Percentiles rank a stretch among this genome's conserved stretches.
These are phyloP conservation scores for Drosophila putrida DNA, from an alignment of 2,888 invertebrate species.

Conservation along the genomic window DNA sequence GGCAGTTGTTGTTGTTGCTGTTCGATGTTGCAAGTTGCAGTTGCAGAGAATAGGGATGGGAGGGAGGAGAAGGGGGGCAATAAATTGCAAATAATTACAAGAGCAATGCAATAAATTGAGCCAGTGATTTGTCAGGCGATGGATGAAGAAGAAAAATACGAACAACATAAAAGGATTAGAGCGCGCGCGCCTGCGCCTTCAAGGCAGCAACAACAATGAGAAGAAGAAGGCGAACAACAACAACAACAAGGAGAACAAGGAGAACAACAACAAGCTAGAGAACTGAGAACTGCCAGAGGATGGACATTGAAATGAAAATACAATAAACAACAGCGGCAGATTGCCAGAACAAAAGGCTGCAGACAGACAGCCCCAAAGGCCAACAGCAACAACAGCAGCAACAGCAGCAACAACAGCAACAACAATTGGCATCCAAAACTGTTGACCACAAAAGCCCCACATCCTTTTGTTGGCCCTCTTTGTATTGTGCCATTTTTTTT, in stretches of 20 bases:
- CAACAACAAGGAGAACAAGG: neutral
- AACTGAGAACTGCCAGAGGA: conserved; percentile 41
- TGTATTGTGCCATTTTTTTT: conserved; percentile 40
- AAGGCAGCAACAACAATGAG: conserved; percentile 1
- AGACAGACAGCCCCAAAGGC: conserved; percentile 53
- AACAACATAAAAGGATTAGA: conserved; percentile 74
- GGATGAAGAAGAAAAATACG: conserved; percentile 9
- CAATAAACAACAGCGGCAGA: conserved; percentile 68
- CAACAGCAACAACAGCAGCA: conserved; percentile 28
- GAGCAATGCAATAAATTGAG: conserved; percentile 75
- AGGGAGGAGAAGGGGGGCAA: conserved; percentile 37
- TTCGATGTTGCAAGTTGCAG: conserved; percentile 1
- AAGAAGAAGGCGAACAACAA: neutral
- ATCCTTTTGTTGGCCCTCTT: conserved; percentile 69
- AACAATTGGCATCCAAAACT: conserved; percentile 43
- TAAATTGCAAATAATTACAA: conserved; percentile 76
- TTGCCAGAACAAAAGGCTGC: conserved; percentile 57
- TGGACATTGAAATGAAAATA: conserved; percentile 76
- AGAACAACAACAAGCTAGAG: neutral
- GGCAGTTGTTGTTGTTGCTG: conserved; percentile 11
- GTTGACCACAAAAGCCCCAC: conserved; percentile 61
- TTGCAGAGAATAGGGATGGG: neutral
- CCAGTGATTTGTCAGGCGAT: conserved; percentile 68
- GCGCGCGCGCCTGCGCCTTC: conserved; percentile 52
- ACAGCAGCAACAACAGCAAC: conserved; percentile 30